Base-by-base conservation (phyloP, 1,140 invertebrate genomes). In the Diachasmimorpha longicaudata region DNA sequence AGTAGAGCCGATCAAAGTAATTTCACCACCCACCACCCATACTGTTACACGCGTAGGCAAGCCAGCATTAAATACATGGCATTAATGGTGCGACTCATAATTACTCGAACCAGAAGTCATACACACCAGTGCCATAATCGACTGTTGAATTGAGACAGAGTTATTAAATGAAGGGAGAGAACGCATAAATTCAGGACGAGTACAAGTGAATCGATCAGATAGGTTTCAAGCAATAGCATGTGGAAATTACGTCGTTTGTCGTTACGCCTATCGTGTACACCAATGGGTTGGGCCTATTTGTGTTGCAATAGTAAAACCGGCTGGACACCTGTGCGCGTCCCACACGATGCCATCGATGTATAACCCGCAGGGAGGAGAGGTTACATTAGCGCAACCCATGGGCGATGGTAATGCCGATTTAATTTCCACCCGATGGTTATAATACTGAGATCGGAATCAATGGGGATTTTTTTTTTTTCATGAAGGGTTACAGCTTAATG, bases 301-400 rank as follows among this genome's bases (percentile, higher is more conserved):
- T 66, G 58, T 42, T 36, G 39, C 68, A 78, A 83, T 80, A 78
- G 75, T 79, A 70, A 79, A 80, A 80, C 80, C 63, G 79, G 81
- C 76, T 77, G 75, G 79, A 85, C 85, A 86, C 85, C 85, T 87
- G 85, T 83, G 79, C 79, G 74, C 75, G 78, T 86, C 83, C 83
- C 85, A 86, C 84, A 83, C 80, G 78, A 79, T 79, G 68, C 25
- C 73, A 79, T 76, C 46, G 58, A 46, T 16, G 37, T 39, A 70
- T 42, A 46, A 14, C 68, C 23, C 37, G 70, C 39, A 58, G 16
- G 48, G 48, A 52, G 73, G 58, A 37, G 46, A 39, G 74, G 36
- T 39, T 37, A 78, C 74, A 76, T 76, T 76, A 76, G 76, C 69
- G 78, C 72, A 79, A 79, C 68, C 21, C 25, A 68, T 11, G 14